phyloP scores from a whole-genome alignment of 2,888 invertebrate genomes.

The Pocota personata region DNA sequence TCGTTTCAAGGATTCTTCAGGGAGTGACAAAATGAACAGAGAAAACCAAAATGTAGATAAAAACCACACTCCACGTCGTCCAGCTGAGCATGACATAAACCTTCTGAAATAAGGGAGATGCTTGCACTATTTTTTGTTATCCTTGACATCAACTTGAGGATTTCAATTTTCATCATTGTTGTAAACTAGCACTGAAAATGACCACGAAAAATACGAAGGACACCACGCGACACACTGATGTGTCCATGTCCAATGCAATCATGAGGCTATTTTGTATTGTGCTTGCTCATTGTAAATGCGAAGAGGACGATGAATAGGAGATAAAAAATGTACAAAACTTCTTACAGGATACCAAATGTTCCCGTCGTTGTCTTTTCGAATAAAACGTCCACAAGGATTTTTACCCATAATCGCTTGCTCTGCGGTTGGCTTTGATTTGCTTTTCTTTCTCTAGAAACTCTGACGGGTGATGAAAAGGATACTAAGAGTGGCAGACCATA shows the following conservation, averaged over 20 bases:
- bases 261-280: slow-evolving; percentile 50
- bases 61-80: slow-evolving; percentile 15
- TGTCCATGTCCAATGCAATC: slow-evolving; percentile 61
- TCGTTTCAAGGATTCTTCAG: slow-evolving; percentile 31
- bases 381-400: slow-evolving; percentile 40
- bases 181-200: slow-evolving; percentile 42
- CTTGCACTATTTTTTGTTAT: neutral
- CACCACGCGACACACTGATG: slow-evolving; percentile 11
- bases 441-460: neutral
- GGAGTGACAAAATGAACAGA: slow-evolving; percentile 25
- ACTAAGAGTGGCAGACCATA: neutral
- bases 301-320: neutral
- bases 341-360: slow-evolving; percentile 17
- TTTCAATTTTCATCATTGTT: slow-evolving; percentile 44
- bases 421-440: slow-evolving; percentile 36
- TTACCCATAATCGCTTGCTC: slow-evolving; percentile 42
- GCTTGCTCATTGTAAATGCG: slow-evolving; percentile 1
- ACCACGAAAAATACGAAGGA: slow-evolving; percentile 38
- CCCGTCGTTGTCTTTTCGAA: slow-evolving; percentile 38
- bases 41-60: neutral
- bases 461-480: slow-evolving; percentile 1
- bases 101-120: neutral
- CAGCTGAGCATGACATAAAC: slow-evolving; percentile 44
- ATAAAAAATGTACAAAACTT: neutral
- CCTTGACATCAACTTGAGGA: slow-evolving; percentile 45